phyloP scores from a whole-genome alignment of 92 coral and sea anemone genomes.

The Epizoanthus ramosus region DNA sequence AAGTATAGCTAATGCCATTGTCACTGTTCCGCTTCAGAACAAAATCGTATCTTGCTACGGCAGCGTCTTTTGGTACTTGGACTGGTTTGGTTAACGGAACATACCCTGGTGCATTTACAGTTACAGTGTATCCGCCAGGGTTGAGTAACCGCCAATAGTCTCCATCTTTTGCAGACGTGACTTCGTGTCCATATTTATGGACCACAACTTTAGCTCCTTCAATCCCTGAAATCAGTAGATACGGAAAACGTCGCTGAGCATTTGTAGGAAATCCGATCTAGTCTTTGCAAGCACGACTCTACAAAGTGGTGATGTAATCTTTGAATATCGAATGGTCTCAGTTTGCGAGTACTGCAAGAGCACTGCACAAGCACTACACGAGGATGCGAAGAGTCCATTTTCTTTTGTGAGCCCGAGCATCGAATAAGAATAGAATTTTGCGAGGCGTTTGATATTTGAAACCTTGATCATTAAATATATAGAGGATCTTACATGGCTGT shows the following conservation, averaged over 20 bases:
- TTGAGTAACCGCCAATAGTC: conserved; percentile 92
- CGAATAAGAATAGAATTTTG: too few species aligned
- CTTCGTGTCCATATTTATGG: conserved; percentile 53
- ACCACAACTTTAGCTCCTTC: conserved; percentile 71
- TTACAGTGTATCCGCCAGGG: conserved; percentile 66
- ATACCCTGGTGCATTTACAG: conserved; percentile 70
- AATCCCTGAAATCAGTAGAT: conserved; percentile 52
- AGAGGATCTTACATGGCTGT: too few species aligned
- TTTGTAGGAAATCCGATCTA: too few species aligned
- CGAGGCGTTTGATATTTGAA: too few species aligned
- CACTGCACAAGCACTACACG: too few species aligned
- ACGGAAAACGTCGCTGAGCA: neutral
- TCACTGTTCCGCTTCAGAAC: conserved; percentile 45
- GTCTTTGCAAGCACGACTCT: too few species aligned
- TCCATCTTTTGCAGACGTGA: conserved; percentile 83
- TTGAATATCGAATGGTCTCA: too few species aligned
- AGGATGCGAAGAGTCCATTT: too few species aligned
- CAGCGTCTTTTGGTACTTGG: conserved; percentile 49
- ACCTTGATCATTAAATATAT: too few species aligned
- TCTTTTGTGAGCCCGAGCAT: too few species aligned
- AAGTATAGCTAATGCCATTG: neutral
- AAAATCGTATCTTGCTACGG: conserved; percentile 55
- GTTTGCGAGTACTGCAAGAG: too few species aligned
- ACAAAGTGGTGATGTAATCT: too few species aligned
- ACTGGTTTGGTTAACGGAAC: conserved; percentile 47